Conservation (phyloP, 2,113 vertebrate genomes). For the Archilochus colubris region DNA sequence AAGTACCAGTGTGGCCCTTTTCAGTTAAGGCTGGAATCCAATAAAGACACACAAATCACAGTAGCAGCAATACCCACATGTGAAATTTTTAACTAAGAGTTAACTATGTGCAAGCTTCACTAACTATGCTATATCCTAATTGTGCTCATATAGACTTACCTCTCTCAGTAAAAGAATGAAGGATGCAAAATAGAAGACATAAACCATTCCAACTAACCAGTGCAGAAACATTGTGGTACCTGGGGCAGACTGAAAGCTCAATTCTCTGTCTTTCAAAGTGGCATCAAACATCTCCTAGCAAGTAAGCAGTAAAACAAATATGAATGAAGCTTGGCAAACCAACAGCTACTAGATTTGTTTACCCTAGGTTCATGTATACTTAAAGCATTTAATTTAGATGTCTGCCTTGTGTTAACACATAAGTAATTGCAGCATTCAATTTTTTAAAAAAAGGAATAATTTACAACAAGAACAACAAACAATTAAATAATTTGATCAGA, state of each 20-base stretch:
- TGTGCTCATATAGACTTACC: constrained; percentile 69
- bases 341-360: background rate
- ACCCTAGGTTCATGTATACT: background rate
- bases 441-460: background rate
- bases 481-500: background rate
- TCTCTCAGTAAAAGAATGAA: constrained; percentile 96
- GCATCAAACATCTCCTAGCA: constrained; percentile 97
- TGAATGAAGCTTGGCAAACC: background rate
- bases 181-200: constrained; percentile 97
- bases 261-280: constrained; percentile 90
- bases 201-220: constrained; percentile 98
- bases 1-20: background rate
- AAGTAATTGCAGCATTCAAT: background rate
- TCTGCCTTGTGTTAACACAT: background rate
- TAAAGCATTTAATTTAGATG: background rate
- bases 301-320: background rate
- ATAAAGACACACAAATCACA: background rate
- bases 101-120: background rate
- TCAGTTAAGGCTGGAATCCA: background rate
- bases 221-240: constrained; percentile 98
- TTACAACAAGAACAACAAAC: background rate
- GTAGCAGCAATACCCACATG: background rate
- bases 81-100: background rate
- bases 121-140: background rate
- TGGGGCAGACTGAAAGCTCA: constrained; percentile 94